Evolutionary conservation across 1,140 invertebrate genomes (phyloP), one percentile per base, ranked within the genome.

Genomic region (Reticulitermes speratus): DNA sequence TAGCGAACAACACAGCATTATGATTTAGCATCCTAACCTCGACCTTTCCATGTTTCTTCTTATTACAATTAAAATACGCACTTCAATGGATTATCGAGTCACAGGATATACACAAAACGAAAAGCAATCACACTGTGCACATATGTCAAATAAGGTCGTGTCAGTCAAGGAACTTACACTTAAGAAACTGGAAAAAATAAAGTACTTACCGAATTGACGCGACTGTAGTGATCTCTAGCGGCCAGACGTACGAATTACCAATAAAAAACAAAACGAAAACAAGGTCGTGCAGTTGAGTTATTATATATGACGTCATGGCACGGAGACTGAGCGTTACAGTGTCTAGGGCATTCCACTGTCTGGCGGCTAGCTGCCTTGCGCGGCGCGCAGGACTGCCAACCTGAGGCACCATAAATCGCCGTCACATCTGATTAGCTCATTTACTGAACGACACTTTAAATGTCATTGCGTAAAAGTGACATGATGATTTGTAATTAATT

Each of bases 281-380:
- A 75, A 75, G 65, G 65, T 75, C 65, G 65, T 75, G 65, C 65
- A n/a, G 65, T 75, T n/a, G 65, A 75, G 65, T 75, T 75, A 75
- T 75, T 75, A 75, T 75, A 75, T 75, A 75, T 75, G 65, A 75
- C 65, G 65, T 75, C 65, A 75, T 75, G 65, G 65, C 65, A 75
- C 65, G 65, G 2, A 75, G 65, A 30, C 65, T 30, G 65, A 75
- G 16, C 25, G 65, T 11, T 75, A 25, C 25, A 75, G 65, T 30
- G 65, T 75, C 65, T 75, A 75, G 65, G 65, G 65, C 65, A 75
- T 75, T 75, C 65, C 65, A n/a, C 65, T 75, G 65, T 75, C 65
- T 75, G 65, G 65, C 25, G 21, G 59, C 59, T n/a, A 65, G 59
- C 25, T n/a, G 65, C 65, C 65, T 75, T 75, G n/a, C 65, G 25